Conservation (phyloP, 35 echinoderm and acorn worm species). For the Apostichopus californicus region DNA sequence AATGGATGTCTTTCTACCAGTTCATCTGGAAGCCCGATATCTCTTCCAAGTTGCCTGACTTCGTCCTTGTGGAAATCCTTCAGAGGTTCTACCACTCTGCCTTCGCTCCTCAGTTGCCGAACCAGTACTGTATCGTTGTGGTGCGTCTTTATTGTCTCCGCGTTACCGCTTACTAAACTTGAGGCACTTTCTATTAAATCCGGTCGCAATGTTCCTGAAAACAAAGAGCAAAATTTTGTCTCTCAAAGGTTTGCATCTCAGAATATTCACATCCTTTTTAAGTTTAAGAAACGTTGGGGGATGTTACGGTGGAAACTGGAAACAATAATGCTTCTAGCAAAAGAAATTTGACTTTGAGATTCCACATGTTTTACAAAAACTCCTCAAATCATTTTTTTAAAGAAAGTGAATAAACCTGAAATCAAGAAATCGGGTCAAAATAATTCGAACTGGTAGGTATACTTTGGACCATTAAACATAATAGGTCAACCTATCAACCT, state of each 20-base stretch:
- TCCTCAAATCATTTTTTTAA: no score
- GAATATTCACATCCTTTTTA: not conserved
- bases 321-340: no score
- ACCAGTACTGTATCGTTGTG: constrained; percentile 91
- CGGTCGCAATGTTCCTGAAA: constrained; percentile 86
- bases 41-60: constrained; percentile 74
- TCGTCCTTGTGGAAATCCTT: constrained; percentile 97
- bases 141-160: constrained; percentile 96
- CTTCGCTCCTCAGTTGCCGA: constrained; percentile 73
- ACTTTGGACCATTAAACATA: no score
- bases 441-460: no score
- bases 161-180: constrained; percentile 77
- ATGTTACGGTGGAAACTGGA: no score
- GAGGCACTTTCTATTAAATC: constrained; percentile 98
- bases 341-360: no score
- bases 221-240: not conserved
- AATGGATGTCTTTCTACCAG: constrained; percentile 95
- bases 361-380: no score
- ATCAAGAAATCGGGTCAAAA: no score
- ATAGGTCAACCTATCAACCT: no score
- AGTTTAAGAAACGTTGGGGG: no score
- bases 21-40: constrained; percentile 86
- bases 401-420: no score
- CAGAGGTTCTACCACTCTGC: constrained; percentile 91
- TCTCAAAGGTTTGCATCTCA: no score